Conservation (phyloP, 2,113 vertebrate genomes). For the Tylochromis polylepis region DNA sequence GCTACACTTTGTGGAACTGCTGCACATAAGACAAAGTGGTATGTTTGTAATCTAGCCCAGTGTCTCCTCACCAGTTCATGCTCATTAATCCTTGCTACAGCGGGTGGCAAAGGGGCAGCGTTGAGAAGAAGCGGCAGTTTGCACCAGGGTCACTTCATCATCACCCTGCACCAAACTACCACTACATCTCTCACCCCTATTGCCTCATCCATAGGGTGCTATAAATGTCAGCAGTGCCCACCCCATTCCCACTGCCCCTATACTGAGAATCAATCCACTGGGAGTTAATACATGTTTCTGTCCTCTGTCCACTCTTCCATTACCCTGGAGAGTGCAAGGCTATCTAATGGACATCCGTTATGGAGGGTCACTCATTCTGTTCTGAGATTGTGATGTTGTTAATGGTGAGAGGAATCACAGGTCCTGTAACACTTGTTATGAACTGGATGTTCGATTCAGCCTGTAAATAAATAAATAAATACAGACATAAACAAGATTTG, state of each 20-base stretch:
- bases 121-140: constrained; percentile 12
- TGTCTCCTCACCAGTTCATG: constrained; percentile 48
- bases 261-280: constrained; percentile 16
- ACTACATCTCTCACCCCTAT: constrained; percentile 17
- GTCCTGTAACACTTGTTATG: background rate
- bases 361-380: background rate
- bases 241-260: background rate
- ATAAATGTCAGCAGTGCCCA: constrained; percentile 56
- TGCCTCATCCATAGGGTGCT: constrained; percentile 28
- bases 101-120: constrained; percentile 55
- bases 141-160: constrained; percentile 62
- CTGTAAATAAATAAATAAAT: background rate
- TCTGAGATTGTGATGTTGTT: constrained; percentile 1
- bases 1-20: constrained; percentile 54
- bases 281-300: constrained; percentile 50
- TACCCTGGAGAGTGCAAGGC: constrained; percentile 10
- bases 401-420: background rate
- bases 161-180: constrained; percentile 29
- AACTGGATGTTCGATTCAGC: background rate
- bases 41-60: constrained; percentile 68
- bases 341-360: constrained; percentile 8
- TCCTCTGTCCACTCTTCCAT: constrained; percentile 44
- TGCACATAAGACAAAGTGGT: constrained; percentile 66
- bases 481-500: background rate
- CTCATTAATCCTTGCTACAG: constrained; percentile 70